Evolutionary conservation across 2,113 vertebrate species (phyloP).

Genomic region (Nothoprocta perdicaria): DNA sequence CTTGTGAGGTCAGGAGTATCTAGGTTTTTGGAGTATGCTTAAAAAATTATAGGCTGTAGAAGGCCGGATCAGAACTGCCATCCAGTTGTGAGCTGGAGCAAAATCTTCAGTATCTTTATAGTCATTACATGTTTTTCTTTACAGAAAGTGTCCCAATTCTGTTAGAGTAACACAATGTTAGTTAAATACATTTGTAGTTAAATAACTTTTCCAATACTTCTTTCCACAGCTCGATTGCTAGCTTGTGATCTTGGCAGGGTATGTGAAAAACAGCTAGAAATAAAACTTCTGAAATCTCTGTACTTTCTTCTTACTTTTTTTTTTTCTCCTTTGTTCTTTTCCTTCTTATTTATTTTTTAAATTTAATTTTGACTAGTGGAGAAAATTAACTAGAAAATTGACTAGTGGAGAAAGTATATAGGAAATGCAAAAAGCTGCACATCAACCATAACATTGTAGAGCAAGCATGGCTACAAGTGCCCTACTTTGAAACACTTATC

Average conservation of each 20-base stretch:
- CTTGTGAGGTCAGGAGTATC: not conserved
- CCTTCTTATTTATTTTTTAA: rapidly evolving
- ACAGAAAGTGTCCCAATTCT: not conserved
- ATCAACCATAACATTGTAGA: not conserved
- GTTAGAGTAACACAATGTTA: not conserved
- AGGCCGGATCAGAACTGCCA: not conserved
- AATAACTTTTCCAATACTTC: not conserved
- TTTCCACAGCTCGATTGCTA: not conserved
- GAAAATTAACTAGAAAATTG: not conserved
- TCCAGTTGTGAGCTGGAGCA: not conserved
- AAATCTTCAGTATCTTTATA: not conserved
- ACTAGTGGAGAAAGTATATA: rapidly evolving
- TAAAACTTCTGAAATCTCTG: not conserved
- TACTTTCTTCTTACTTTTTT: not conserved
- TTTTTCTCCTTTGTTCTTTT: not conserved
- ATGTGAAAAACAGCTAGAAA: not conserved
- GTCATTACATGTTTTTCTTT: not conserved
- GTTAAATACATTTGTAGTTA: not conserved
- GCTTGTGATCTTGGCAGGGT: not conserved
- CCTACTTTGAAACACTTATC: not conserved
- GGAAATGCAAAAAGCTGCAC: not conserved
- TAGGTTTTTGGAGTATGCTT: not conserved
- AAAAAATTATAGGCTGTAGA: not conserved
- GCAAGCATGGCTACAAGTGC: not conserved
- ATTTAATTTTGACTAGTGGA: rapidly evolving